Conservation (phyloP, 2,797 vertebrate genomes). For the Eulemur albifrons region DNA sequence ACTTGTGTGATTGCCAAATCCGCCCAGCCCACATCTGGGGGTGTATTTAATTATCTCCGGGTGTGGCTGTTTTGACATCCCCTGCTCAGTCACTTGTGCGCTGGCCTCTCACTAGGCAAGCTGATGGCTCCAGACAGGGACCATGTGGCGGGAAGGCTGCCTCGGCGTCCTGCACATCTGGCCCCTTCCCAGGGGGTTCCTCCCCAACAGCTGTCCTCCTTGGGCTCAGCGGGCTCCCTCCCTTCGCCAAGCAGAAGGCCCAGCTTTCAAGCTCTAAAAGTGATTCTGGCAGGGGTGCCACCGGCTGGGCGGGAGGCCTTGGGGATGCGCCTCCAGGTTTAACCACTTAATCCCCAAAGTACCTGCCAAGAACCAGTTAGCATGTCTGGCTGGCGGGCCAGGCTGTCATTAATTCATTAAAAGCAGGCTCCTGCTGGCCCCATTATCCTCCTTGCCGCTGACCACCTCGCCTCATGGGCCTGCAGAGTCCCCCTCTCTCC, state of each 20-base stretch:
- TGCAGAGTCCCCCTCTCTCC: background rate
- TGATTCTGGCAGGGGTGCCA: background rate
- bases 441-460: slow-evolving; percentile 22
- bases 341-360: slow-evolving; percentile 72
- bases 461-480: background rate
- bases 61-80: slow-evolving; percentile 19
- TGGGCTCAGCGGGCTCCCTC: background rate
- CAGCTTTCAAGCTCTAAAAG: slow-evolving; percentile 24
- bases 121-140: background rate
- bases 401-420: slow-evolving; percentile 53
- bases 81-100: slow-evolving; percentile 29
- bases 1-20: background rate
- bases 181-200: slow-evolving; percentile 50
- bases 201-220: slow-evolving; percentile 55
- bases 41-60: slow-evolving; percentile 38
- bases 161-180: slow-evolving; percentile 14
- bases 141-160: slow-evolving; percentile 36
- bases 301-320: background rate
- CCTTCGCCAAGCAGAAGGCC: background rate
- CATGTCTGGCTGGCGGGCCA: background rate
- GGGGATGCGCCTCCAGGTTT: slow-evolving; percentile 44
- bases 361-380: slow-evolving; percentile 71
- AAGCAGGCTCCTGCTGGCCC: slow-evolving; percentile 24
- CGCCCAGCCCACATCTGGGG: slow-evolving; percentile 36
- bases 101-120: slow-evolving; percentile 31